Conservation (phyloP, 2,888 invertebrate genomes). For the Geotrupes spiniger region DNA sequence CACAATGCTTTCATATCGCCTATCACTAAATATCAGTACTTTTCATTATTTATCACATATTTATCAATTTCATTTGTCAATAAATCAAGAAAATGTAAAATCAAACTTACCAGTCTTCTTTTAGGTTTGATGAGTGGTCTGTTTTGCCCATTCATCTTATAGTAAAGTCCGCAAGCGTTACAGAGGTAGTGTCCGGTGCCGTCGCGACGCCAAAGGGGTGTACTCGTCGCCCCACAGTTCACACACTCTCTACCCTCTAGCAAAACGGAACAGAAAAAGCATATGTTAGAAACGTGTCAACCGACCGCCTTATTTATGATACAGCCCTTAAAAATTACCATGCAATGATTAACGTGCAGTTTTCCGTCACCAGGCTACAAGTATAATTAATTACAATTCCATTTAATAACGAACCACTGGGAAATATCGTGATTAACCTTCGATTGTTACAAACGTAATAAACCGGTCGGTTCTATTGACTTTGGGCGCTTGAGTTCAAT, state of each 20-base stretch:
- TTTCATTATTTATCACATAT: too few relatives aligned
- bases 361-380: background rate
- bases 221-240: constrained; percentile 98
- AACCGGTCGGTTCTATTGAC: too few relatives aligned
- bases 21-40: too few relatives aligned
- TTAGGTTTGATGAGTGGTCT: constrained; percentile 99
- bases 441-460: too few relatives aligned
- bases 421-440: too few relatives aligned
- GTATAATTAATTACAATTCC: too few relatives aligned
- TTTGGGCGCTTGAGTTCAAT: too few relatives aligned
- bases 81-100: too few relatives aligned
- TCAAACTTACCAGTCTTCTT: constrained; percentile 94
- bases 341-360: constrained; percentile 1
- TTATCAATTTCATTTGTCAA: too few relatives aligned
- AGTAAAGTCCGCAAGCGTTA: constrained; percentile 99
- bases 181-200: constrained; percentile 97
- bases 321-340: background rate
- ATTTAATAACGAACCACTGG: too few relatives aligned
- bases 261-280: constrained; percentile 15
- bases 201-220: constrained; percentile 95
- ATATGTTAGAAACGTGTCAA: constrained; percentile 13
- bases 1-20: too few relatives aligned
- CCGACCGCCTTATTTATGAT: too few relatives aligned
- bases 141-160: constrained; percentile 99
- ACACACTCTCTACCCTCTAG: constrained; percentile 96